These are phyloP conservation scores for Andrena praecox DNA, from an alignment of 2,888 invertebrate genomes.

Conservation along the genomic window DNA sequence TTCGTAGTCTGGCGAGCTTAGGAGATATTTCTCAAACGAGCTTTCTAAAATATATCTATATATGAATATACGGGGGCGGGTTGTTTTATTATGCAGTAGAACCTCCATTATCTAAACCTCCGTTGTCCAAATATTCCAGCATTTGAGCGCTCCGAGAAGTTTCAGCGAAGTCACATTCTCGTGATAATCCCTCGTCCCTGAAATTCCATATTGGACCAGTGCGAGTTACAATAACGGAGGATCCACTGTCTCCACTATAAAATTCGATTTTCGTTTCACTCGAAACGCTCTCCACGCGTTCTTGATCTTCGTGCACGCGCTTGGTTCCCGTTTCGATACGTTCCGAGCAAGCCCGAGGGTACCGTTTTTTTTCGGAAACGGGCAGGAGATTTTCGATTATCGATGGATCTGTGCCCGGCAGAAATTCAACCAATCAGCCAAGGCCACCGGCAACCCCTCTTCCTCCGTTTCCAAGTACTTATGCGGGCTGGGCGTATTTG, in stretches of 20 bases:
- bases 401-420: neutral
- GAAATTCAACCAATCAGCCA: neutral
- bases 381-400: slow-evolving; percentile 6
- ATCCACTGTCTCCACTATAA: neutral
- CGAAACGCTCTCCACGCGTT: slow-evolving; percentile 14
- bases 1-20: neutral
- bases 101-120: neutral
- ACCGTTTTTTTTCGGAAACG: slow-evolving; percentile 1
- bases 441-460: neutral
- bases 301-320: neutral
- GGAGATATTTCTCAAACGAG: slow-evolving; percentile 5
- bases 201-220: too few species aligned
- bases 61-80: too few species aligned
- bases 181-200: too few species aligned
- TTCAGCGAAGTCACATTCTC: too few species aligned
- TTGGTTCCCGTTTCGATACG: neutral
- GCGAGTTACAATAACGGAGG: neutral
- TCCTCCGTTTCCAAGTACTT: neutral
- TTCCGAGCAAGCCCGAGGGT: neutral
- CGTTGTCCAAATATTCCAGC: too few species aligned
- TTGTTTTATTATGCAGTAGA: neutral
- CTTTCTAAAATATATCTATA: slow-evolving; percentile 24
- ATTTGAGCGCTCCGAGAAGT: too few species aligned
- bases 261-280: neutral
- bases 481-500: neutral